Base-by-base conservation (phyloP, 1,140 invertebrate genomes). In the Phenacoccus solenopsis region DNA sequence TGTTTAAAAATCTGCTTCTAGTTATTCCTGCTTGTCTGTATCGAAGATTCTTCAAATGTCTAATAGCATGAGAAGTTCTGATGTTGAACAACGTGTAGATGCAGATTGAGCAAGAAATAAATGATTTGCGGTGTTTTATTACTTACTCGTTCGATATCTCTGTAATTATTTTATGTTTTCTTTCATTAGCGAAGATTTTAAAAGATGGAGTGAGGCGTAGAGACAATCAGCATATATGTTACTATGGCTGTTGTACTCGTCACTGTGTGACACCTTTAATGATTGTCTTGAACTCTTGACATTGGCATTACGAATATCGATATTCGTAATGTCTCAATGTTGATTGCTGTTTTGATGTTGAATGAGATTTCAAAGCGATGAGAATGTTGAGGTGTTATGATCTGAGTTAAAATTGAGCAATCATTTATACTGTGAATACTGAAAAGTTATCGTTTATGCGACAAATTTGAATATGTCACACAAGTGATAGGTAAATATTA, bases 401-500 rank as follows among this genome's bases (percentile, higher is more conserved):
- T n/a, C n/a, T n/a, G n/a, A n/a, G n/a, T n/a, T n/a, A n/a, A n/a
- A n/a, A n/a, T n/a, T n/a, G n/a, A n/a, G n/a, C n/a, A n/a, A n/a
- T n/a, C n/a, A n/a, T n/a, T n/a, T n/a, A n/a, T n/a, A n/a, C n/a
- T n/a, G n/a, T n/a, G n/a, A n/a, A n/a, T n/a, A n/a, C n/a, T n/a
- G n/a, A n/a, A n/a, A n/a, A n/a, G n/a, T n/a, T n/a, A n/a, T n/a
- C n/a, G n/a, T n/a, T n/a, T 32, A 32, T 32, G 13, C 4, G 38
- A 49, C 38, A 9, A 49, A 49, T 49, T 49, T 49, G 38, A 64
- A 64, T 25, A 64, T 64, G 59, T 64, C 59, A 64, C 59, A 64
- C 59, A 64, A 13, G 59, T 25, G 21, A 27, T 64, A 13, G 21
- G 59, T 64, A 64, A 64, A 64, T 64, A 27, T 64, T 25, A 13